phyloP scores from a whole-genome alignment of 2,888 invertebrate genomes.

The Crocallis elinguaria region DNA sequence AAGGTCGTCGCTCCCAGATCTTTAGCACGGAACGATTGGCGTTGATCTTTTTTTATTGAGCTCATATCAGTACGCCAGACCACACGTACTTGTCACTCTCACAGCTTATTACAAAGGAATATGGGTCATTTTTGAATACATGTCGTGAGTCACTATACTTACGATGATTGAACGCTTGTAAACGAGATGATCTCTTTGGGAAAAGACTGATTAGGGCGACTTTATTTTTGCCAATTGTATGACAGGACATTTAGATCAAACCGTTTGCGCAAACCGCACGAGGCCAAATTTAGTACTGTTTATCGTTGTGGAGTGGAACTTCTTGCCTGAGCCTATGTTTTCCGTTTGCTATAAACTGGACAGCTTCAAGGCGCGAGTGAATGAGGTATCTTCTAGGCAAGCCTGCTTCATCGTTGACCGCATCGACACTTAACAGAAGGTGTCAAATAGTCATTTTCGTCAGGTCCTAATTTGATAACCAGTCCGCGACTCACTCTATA shows the following conservation, averaged over 20 bases:
- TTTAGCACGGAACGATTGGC: slow-evolving; percentile 74
- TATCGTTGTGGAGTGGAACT: no score
- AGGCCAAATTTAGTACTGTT: no score
- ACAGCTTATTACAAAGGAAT: slow-evolving; percentile 31
- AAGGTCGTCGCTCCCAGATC: slow-evolving; percentile 80
- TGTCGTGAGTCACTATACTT: slow-evolving; percentile 32
- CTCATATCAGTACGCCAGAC: slow-evolving; percentile 45
- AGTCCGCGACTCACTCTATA: no score
- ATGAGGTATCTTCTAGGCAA: no score
- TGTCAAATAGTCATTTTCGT: no score
- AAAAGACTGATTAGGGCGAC: slow-evolving; percentile 30
- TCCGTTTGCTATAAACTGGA: no score
- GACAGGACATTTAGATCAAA: slow-evolving; percentile 1
- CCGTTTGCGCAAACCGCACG: no score
- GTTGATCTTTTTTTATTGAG: slow-evolving; percentile 75
- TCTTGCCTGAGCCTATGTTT: no score
- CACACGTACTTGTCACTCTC: slow-evolving; percentile 43
- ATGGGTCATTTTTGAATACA: slow-evolving; percentile 19
- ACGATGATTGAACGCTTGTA: slow-evolving; percentile 41
- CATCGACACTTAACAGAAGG: no score
- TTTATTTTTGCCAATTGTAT: slow-evolving; percentile 1
- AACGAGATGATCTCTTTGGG: slow-evolving; percentile 46
- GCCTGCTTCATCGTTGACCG: no score
- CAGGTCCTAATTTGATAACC: no score
- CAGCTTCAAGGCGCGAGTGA: no score